Evolutionary conservation across 2,113 vertebrate species (phyloP).

Genomic region (Urocynchramus pylzowi): DNA sequence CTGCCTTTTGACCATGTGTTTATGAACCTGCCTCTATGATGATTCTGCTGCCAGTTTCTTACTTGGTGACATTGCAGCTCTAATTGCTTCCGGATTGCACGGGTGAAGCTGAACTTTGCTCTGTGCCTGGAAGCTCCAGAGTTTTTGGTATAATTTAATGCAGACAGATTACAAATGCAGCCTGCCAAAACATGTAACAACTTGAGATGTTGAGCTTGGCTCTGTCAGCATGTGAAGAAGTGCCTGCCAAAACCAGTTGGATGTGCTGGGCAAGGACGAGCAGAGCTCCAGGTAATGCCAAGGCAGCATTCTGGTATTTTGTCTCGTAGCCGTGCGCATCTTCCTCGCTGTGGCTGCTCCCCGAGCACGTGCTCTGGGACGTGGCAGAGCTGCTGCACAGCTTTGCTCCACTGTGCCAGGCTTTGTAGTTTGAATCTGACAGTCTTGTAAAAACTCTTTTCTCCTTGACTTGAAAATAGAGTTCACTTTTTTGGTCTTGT

Average conservation of each 20-base stretch:
- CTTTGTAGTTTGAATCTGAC: not conserved
- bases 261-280: rapidly evolving
- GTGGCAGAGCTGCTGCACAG: not conserved
- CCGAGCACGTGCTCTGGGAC: rapidly evolving
- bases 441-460: not conserved
- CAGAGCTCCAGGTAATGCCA: not conserved
- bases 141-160: not conserved
- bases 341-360: not conserved
- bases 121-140: not conserved
- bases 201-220: not conserved
- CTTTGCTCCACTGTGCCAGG: rapidly evolving
- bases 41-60: not conserved
- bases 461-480: not conserved
- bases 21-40: not conserved
- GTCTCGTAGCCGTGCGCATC: rapidly evolving
- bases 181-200: not conserved
- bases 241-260: not conserved
- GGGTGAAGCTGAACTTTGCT: not conserved
- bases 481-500: not conserved
- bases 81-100: not conserved
- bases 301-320: not conserved
- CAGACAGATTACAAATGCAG: not conserved
- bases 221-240: not conserved
- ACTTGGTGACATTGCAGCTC: not conserved
- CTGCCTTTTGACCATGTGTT: not conserved